Conservation (phyloP, 2,113 vertebrate species). For the Sturnus vulgaris region DNA sequence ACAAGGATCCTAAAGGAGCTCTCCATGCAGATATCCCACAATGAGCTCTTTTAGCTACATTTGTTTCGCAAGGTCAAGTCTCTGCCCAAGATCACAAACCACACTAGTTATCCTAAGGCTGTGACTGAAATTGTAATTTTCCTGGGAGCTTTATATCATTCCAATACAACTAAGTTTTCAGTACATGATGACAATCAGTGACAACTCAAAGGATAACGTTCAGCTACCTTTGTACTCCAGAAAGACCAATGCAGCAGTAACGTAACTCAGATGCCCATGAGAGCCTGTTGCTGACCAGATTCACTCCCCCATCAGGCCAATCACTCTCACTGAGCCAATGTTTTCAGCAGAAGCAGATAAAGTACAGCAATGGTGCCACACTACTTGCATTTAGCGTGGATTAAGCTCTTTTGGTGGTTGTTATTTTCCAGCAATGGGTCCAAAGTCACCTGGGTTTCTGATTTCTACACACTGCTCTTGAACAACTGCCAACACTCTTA, state of each 20-base stretch:
- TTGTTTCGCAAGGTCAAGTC: not conserved
- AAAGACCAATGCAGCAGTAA: not conserved
- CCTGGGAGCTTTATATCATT: not conserved
- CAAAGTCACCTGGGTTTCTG: not conserved
- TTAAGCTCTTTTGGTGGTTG: not conserved
- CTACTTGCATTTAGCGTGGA: fast-evolving
- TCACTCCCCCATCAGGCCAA: not conserved
- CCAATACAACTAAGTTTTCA: not conserved
- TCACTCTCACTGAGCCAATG: not conserved
- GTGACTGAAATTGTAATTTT: not conserved
- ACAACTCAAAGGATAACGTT: not conserved
- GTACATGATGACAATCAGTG: not conserved
- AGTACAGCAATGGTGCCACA: not conserved
- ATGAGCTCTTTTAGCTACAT: not conserved
- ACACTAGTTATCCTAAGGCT: not conserved
- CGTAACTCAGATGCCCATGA: not conserved
- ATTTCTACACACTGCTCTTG: not conserved
- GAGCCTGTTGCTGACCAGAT: not conserved
- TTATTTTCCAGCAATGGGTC: not conserved
- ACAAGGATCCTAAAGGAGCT: not conserved
- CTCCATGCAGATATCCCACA: not conserved
- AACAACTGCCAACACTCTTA: not conserved
- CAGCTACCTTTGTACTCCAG: not conserved
- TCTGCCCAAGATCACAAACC: not conserved
- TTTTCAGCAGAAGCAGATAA: not conserved